Evolutionary conservation across 2,797 vertebrate genomes (phyloP), one percentile per base, ranked within the genome.

Genomic region (Chelon auratus): DNA sequence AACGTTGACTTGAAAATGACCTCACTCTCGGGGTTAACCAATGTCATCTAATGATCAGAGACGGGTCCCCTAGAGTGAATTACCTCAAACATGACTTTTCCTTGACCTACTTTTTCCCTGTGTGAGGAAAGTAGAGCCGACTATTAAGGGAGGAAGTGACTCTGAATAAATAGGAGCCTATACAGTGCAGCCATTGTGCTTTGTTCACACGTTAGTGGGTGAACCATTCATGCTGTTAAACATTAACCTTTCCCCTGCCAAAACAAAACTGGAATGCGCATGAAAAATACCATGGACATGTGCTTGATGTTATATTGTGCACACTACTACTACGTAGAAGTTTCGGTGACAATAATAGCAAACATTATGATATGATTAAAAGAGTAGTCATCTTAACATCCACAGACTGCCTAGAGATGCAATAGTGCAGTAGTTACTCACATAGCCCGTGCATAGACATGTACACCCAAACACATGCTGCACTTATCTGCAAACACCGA

Each of bases 1-100:
- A 86, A 85, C 83, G 62, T 61, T 83, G 83, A 86, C 89, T 90
- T 68, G 75, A 80, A 77, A 81, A 90, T 93, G 91, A 94, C 93
- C 93, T 94, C 92, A 93, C 90, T 88, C 80, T 75, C 59, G 66
- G 87, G 92, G 93, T 94, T 92, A 95, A 94, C 90, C 91, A 87
- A 79, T 93, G 93, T 93, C 91, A 91, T 91, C 85, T 87, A 89
- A 91, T 92, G 93, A 94, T 94, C 93, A 94, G 79, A 94, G 90
- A 61, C 63, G 62, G 65, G 68, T 83, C 83, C 91, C 87, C 90
- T 52, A 24, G 83, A 90, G 92, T 91, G 90, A 92, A 94, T 95
- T 94, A 93, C 93, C 92, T 95, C 91, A 95, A 94, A 94, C 92
- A 93, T 92, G 93, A 94, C 94, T 94, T 92, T 92, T 92, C 89